These are phyloP conservation scores for Drosophila kuntzei DNA, from an alignment of 2,888 invertebrate species.

Conservation along the genomic window DNA sequence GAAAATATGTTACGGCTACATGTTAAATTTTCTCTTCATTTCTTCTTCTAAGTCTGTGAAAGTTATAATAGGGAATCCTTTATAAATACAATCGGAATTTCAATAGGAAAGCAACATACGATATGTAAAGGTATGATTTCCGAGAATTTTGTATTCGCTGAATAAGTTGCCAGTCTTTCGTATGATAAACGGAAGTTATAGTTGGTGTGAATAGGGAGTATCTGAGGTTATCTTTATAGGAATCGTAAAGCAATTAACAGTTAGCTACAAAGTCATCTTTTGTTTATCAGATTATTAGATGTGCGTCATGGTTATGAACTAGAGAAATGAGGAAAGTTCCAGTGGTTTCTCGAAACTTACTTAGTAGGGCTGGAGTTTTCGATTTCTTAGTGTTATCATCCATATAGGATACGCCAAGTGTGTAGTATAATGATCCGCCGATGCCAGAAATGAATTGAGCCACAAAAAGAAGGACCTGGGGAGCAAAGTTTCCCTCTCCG, in stretches of 20 bases:
- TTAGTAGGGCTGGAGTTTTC: constrained; percentile 90
- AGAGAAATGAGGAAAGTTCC: background rate
- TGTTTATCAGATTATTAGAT: background rate
- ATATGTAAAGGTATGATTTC: background rate
- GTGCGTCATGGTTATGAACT: background rate
- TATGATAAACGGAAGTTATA: constrained; percentile 30
- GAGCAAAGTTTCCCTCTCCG: constrained; percentile 87
- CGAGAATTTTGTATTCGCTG: background rate
- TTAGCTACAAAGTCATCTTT: background rate
- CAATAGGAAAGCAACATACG: background rate
- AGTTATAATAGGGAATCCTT: background rate
- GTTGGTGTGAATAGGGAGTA: background rate
- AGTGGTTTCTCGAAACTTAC: constrained; percentile 85
- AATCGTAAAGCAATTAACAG: constrained; percentile 18
- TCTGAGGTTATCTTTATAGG: constrained; percentile 30
- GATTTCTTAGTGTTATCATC: constrained; percentile 92
- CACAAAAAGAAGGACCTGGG: constrained; percentile 88
- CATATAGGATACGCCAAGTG: constrained; percentile 90
- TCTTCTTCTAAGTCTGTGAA: no score
- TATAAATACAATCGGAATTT: background rate
- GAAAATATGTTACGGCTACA: no score
- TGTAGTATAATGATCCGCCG: constrained; percentile 89
- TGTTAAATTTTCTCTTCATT: no score
- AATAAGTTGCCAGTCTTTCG: background rate
- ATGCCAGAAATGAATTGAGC: constrained; percentile 91